phyloP scores from a whole-genome alignment of 2,797 vertebrate species.

The Bovichtus diacanthus region DNA sequence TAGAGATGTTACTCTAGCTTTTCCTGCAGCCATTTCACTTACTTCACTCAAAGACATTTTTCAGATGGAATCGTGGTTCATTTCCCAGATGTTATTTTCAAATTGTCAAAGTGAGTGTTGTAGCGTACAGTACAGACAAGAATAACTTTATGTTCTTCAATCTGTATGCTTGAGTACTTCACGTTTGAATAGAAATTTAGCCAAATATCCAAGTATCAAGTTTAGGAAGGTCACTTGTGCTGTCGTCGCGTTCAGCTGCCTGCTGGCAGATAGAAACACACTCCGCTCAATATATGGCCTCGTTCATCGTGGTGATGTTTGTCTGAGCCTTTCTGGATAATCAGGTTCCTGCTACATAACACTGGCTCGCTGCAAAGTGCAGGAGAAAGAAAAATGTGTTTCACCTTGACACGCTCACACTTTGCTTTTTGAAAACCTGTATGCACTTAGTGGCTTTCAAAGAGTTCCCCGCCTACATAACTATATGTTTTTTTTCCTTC shows the following conservation, averaged over 20 bases:
- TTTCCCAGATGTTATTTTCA: conserved; percentile 29
- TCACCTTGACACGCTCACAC: neutral
- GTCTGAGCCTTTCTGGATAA: too few species aligned
- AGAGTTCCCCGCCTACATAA: conserved; percentile 3
- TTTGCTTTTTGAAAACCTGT: conserved; percentile 39
- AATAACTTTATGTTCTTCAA: conserved; percentile 1
- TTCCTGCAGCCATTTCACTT: conserved; percentile 3
- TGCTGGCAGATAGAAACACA: neutral
- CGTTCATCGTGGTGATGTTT: too few species aligned
- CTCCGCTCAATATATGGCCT: neutral
- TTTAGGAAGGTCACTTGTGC: neutral
- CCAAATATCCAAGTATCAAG: neutral
- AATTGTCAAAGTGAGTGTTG: neutral
- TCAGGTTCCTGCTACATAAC: conserved; percentile 13
- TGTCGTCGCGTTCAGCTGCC: neutral
- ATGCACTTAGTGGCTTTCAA: conserved; percentile 26
- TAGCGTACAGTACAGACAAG: neutral
- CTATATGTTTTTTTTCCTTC: conserved; percentile 6
- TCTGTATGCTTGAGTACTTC: neutral
- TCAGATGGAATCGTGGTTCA: conserved; percentile 17
- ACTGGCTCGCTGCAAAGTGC: neutral
- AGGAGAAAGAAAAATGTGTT: conserved; percentile 9
- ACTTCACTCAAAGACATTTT: neutral
- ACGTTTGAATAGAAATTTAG: neutral
- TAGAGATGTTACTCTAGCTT: conserved; percentile 12